These are phyloP conservation scores for Formica exsecta DNA, from an alignment of 1,140 invertebrate genomes.

Conservation along the genomic window DNA sequence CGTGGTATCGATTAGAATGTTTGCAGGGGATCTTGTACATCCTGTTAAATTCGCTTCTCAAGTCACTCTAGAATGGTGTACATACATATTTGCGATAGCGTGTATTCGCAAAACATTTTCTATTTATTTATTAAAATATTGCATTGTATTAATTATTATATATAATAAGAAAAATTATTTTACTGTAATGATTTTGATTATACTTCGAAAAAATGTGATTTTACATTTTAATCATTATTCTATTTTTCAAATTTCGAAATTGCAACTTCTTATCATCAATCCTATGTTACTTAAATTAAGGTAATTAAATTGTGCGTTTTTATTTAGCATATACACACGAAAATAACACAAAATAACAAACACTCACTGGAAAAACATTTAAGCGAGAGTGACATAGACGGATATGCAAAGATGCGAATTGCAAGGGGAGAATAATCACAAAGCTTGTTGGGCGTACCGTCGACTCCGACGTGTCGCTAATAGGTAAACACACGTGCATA, in stretches of 20 bases:
- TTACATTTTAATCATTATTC: not conserved
- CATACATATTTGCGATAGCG: too few relatives aligned
- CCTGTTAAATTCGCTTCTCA: slow-evolving; percentile 9
- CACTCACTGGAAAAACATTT: slow-evolving; percentile 29
- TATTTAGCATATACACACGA: not conserved
- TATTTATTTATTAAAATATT: not conserved
- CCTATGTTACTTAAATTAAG: not conserved
- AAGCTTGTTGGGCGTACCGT: slow-evolving; percentile 46
- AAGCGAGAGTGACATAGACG: slow-evolving; percentile 18
- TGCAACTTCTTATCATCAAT: not conserved
- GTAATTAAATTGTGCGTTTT: not conserved
- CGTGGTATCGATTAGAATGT: slow-evolving; percentile 42
- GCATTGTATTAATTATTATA: not conserved
- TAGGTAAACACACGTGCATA: slow-evolving; percentile 73
- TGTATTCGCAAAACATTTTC: not conserved
- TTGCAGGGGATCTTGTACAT: slow-evolving; percentile 24
- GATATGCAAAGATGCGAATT: slow-evolving; percentile 37
- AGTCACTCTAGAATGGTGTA: too few relatives aligned
- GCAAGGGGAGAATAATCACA: slow-evolving; percentile 53
- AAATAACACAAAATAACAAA: slow-evolving; percentile 24
- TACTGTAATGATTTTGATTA: not conserved
- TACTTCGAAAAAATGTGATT: not conserved
- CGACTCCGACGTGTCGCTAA: slow-evolving; percentile 62
- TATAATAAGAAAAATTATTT: not conserved
- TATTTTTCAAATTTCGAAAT: not conserved